phyloP scores from a whole-genome alignment of 2,113 vertebrate species.

The Hucho hucho region DNA sequence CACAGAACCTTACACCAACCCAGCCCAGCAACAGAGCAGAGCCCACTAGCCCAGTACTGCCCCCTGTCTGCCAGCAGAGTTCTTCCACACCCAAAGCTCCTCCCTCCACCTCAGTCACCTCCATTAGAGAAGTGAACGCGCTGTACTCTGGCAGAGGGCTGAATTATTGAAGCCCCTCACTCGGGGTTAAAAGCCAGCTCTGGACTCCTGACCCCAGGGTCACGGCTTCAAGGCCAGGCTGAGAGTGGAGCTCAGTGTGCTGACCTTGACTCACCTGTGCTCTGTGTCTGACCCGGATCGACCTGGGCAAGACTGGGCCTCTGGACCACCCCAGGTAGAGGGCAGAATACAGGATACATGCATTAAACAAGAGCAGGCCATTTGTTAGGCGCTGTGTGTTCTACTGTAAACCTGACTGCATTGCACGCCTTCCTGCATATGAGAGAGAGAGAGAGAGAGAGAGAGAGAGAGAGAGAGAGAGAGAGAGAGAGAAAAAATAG shows the following conservation, averaged over 20 bases:
- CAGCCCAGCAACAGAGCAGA: too few species aligned
- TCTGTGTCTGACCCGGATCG: not conserved
- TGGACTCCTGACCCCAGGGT: conserved; percentile 23
- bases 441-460: too few species aligned
- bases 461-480: too few species aligned
- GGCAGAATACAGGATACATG: not conserved
- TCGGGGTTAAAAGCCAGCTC: not conserved
- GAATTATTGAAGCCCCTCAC: too few species aligned
- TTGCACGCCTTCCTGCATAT: conserved; percentile 8
- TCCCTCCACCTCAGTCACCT: not conserved
- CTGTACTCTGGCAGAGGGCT: too few species aligned
- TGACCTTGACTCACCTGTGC: too few species aligned
- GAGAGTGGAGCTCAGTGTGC: too few species aligned
- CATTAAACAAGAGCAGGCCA: not conserved
- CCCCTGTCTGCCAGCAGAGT: too few species aligned
- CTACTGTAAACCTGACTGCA: conserved; percentile 3
- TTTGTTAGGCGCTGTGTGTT: not conserved
- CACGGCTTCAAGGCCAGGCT: too few species aligned
- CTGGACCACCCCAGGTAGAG: not conserved
- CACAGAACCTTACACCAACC: too few species aligned
- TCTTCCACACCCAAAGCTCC: not conserved
- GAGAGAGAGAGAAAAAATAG: not conserved
- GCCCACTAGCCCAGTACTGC: too few species aligned
- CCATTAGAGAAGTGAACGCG: too few species aligned
- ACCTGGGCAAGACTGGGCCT: conserved; percentile 6